Evolutionary conservation across 2,113 vertebrate genomes (phyloP), one percentile per base, ranked within the genome.

Genomic region (Siniperca knerii): DNA sequence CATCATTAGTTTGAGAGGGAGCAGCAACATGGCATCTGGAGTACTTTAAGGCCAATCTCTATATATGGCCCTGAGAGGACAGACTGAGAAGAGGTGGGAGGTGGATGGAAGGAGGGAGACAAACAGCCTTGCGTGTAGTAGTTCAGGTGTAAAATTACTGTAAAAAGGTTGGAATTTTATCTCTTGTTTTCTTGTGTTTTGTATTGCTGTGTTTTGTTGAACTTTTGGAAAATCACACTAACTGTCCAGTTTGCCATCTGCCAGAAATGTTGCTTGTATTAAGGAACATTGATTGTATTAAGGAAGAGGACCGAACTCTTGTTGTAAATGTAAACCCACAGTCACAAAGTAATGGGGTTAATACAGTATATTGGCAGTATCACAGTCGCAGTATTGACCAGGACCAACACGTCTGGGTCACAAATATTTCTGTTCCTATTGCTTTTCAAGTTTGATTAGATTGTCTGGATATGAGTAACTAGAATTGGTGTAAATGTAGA

Each of bases 201-300:
- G 73, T 46, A 29, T 90, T 89, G 81, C 76, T 55, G 83, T 90
- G 87, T 73, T 85, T 57, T 77, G 33, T 85, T 79, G 25, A 77
- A 74, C 44, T 80, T 71, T 65, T 77, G 42, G 18, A 44, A 54
- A 77, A 77, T 54, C 60, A 11, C 29, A 42, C 46, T 20, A 35
- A 37, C 42, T 20, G 16, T 62, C 25, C 25, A 42, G 42, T 77
- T 29, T 78, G 65, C 20, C 11, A 13, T 81, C 69, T 55, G 25
- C 20, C 13, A 70, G 42, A 29, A 66, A 78, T 13, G 21, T 11
- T 55, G 67, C 62, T 44, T 82, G 48, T 74, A 65, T 29, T 5
- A 15, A 46, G 11, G 1, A 78, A 78, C 18, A 25, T 11, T 55
- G 67, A 67, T 44, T 82, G 48, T 74, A 65, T 29, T 5, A 15